Conservation (phyloP, 2,888 invertebrate species). For the Xylophagus ater region DNA sequence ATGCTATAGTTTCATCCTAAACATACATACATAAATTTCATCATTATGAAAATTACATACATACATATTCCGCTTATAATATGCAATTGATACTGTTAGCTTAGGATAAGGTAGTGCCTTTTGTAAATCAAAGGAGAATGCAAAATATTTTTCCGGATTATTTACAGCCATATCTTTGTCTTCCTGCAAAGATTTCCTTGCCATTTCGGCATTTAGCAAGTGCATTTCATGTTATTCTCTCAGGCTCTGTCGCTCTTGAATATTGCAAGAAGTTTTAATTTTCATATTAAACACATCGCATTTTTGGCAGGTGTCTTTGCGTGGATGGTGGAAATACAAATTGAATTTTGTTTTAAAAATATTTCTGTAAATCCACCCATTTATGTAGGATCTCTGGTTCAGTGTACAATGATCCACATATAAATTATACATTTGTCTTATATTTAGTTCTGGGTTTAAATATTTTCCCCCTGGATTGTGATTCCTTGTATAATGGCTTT, state of each 20-base stretch:
- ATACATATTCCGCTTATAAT: too few species aligned
- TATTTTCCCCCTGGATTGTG: background rate
- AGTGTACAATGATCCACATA: slow-evolving; percentile 8
- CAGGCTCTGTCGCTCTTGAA: slow-evolving; percentile 20
- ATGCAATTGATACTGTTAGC: slow-evolving; percentile 20
- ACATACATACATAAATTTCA: too few species aligned
- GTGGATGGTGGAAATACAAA: slow-evolving; percentile 21
- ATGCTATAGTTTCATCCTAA: slow-evolving; percentile 1
- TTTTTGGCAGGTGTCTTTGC: slow-evolving; percentile 24
- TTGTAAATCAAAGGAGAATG: slow-evolving; percentile 12
- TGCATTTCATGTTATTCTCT: slow-evolving; percentile 21
- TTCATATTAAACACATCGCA: slow-evolving; percentile 23
- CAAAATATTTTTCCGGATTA: slow-evolving; percentile 9
- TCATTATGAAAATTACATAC: too few species aligned
- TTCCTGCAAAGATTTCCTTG: slow-evolving; percentile 19
- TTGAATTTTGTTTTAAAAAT: slow-evolving; percentile 19
- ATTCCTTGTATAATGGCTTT: slow-evolving; percentile 8
- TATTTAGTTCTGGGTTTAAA: slow-evolving; percentile 17
- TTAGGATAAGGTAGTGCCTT: too few species aligned
- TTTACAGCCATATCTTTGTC: slow-evolving; percentile 10
- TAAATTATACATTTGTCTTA: slow-evolving; percentile 5
- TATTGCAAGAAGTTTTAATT: slow-evolving; percentile 23
- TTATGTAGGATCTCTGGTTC: slow-evolving; percentile 11
- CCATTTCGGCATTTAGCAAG: slow-evolving; percentile 23
- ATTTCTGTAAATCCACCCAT: slow-evolving; percentile 15